Evolutionary conservation across 2,888 invertebrate species (phyloP).

Genomic region (Caradrina kadenii): DNA sequence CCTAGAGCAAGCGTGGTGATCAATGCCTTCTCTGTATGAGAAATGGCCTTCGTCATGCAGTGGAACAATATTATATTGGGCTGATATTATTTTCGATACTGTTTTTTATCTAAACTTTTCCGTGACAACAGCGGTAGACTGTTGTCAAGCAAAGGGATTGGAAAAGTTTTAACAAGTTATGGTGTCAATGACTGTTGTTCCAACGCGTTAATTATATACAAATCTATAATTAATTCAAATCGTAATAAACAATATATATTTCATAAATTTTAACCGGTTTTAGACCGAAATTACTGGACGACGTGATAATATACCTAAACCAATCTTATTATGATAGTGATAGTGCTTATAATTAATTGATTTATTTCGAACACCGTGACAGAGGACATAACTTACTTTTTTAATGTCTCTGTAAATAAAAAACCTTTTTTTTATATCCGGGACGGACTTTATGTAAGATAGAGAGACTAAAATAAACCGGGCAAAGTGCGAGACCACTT

Average conservation of each 20-base stretch:
- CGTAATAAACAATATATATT: background rate
- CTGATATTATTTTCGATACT: background rate
- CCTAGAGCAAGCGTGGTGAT: too few relatives aligned
- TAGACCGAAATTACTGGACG: background rate
- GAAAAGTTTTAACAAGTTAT: conserved; percentile 6
- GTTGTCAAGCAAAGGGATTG: background rate
- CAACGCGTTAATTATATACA: background rate
- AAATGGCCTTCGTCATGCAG: too few relatives aligned
- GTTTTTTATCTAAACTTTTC: background rate
- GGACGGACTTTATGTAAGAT: background rate
- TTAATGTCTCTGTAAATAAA: background rate
- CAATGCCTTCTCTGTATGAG: too few relatives aligned
- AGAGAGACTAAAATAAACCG: background rate
- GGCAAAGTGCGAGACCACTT: background rate
- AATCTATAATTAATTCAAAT: conserved; percentile 17
- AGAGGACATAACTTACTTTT: background rate
- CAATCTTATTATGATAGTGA: background rate
- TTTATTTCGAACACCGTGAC: background rate
- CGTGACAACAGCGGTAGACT: background rate
- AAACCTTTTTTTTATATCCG: conserved; percentile 10
- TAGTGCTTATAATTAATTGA: background rate
- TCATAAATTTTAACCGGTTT: background rate
- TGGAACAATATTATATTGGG: too few relatives aligned
- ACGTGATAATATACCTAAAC: background rate
- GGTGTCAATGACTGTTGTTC: background rate